Evolutionary conservation across 2,888 invertebrate genomes (phyloP), one percentile per base, ranked within the genome.

Genomic region (Salpingus planirostris): DNA sequence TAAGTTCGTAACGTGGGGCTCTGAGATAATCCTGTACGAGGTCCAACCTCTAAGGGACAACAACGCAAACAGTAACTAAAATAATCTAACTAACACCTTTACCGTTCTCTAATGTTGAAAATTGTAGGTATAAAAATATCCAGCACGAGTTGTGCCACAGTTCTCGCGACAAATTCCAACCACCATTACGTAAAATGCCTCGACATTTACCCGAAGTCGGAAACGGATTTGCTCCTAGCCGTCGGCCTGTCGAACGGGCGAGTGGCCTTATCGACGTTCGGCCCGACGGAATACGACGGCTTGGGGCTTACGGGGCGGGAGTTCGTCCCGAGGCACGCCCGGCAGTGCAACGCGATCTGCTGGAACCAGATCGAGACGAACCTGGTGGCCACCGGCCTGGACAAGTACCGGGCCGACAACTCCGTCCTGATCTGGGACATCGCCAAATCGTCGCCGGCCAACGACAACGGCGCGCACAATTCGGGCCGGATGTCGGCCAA

Each of bases 381-480:
- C 60, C 68, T 91, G 47, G 65, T 95, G 36, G 89, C 87, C 0
- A 84, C 83, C 31, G 93, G 89, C 0, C 71, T 93, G 50, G 95
- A 95, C 52, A 89, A 88, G 58, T 82, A 89, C 58, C 75, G 91
- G 41, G 82, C 85, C 21, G 95, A 95, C 62, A 80, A 83, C 59
- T 89, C 88, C 36, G 78, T 95, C 22, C 70, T 89, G 4, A 71
- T 95, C 26, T 96, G 93, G 92, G 93, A 96, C 62, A 79, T 88
- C 10, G 60, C 65, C 24, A 72, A 70, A 47, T 66, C 68, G 49
- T 62, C 71, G 1, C 49, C 55, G 21, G 55, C 52, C 23, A 44
- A 57, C 14, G 57, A 55, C 29, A 46, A 49, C 13, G n/a, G n/a
- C n/a, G n/a, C n/a, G n/a, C 42, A 36, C 33, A 49, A 42, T 33